A percentile compares a stretch with the other conserved stretches of the same genome.
These are phyloP conservation scores for Dicrurus megarhynchus DNA, from an alignment of 2,113 vertebrate genomes.

Conservation along the genomic window DNA sequence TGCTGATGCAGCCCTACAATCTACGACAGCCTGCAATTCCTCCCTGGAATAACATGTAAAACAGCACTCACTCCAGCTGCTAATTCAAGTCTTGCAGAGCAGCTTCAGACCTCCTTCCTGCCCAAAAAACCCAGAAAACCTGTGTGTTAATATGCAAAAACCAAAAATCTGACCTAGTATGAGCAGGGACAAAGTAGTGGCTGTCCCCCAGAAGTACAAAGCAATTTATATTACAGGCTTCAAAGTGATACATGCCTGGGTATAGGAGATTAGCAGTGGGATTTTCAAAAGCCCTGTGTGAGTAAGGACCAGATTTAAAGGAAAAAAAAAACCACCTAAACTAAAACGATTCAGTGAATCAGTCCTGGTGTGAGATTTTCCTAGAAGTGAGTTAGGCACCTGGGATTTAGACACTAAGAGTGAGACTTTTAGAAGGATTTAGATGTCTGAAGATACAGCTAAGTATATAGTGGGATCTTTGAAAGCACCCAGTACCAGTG, in stretches of 20 bases:
- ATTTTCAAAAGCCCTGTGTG: conserved; percentile 40
- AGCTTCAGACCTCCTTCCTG: neutral
- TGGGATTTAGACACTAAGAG: conserved; percentile 52
- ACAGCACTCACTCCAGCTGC: rapidly evolving
- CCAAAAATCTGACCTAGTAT: neutral
- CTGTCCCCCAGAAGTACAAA: conserved; percentile 24
- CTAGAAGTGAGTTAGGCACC: conserved; percentile 42
- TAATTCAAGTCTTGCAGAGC: neutral
- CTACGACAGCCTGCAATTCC: neutral
- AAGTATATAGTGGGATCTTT: neutral
- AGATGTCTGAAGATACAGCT: conserved; percentile 44
- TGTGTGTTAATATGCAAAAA: neutral
- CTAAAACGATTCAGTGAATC: neutral
- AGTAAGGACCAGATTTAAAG: neutral
- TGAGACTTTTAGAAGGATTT: conserved; percentile 55
- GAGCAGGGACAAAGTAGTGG: neutral
- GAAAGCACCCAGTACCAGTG: neutral
- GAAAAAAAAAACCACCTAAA: no score
- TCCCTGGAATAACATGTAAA: neutral
- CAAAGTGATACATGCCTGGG: conserved; percentile 24
- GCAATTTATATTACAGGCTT: conserved; percentile 42
- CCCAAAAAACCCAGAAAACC: neutral
- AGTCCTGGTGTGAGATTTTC: conserved; percentile 38
- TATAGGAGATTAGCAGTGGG: conserved; percentile 49
- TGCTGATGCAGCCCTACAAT: neutral